phyloP scores from a whole-genome alignment of 1,140 invertebrate species.

The Caligus rogercresseyi region DNA sequence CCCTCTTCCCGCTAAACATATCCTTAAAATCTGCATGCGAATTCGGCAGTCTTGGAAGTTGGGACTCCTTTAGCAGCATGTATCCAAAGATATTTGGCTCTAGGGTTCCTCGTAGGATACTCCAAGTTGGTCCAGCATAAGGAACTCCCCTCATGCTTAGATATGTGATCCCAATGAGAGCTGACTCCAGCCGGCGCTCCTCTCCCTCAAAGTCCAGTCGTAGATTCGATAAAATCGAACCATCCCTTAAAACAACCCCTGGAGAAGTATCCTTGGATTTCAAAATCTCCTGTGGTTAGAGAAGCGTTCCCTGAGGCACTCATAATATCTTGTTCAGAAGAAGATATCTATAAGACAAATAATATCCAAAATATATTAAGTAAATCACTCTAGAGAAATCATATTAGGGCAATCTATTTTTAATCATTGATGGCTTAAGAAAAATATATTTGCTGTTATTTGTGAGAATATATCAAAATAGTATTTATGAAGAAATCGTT shows the following conservation, averaged over 20 bases:
- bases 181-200: neutral
- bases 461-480: no score
- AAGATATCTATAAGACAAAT: neutral
- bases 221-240: neutral
- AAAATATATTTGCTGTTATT: no score
- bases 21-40: neutral
- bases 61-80: neutral
- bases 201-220: neutral
- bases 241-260: neutral
- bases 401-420: no score
- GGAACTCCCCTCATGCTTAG: neutral
- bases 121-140: neutral
- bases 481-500: no score
- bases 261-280: neutral
- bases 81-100: neutral
- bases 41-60: neutral
- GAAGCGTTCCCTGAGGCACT: neutral
- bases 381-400: no score
- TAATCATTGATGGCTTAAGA: no score
- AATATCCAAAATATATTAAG: no score
- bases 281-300: neutral
- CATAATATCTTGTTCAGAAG: neutral
- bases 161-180: neutral
- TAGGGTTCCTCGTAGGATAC: neutral
- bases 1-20: neutral